phyloP scores from a whole-genome alignment of 2,888 invertebrate genomes.

The Perizoma affinitatum region DNA sequence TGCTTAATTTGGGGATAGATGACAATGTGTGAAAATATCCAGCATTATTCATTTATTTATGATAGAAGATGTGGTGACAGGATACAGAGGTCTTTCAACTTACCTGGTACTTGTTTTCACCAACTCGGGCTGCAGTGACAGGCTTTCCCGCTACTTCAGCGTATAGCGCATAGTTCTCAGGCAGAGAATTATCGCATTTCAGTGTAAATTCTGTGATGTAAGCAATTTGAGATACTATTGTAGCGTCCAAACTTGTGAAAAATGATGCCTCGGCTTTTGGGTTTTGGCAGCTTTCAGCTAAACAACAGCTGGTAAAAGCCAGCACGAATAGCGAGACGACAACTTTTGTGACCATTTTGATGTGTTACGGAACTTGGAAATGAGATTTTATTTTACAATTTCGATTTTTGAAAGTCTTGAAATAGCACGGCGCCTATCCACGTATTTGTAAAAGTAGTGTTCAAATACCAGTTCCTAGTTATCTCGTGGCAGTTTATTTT shows the following conservation, averaged over 20 bases:
- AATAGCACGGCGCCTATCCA: slow-evolving; percentile 27
- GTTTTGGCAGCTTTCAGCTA: slow-evolving; percentile 74
- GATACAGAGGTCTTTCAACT: slow-evolving; percentile 57
- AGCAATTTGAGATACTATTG: slow-evolving; percentile 94
- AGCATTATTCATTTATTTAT: too few relatives aligned
- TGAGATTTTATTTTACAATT: slow-evolving; percentile 45
- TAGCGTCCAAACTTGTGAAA: slow-evolving; percentile 96
- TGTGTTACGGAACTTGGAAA: slow-evolving; percentile 47
- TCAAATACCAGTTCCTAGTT: slow-evolving; percentile 3
- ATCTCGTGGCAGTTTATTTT: too few relatives aligned
- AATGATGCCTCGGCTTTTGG: slow-evolving; percentile 90
- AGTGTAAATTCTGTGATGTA: slow-evolving; percentile 95
- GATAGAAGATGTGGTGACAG: too few relatives aligned
- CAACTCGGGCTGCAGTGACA: slow-evolving; percentile 92
- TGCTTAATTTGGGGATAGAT: too few relatives aligned
- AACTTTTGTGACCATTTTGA: slow-evolving; percentile 77
- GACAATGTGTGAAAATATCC: too few relatives aligned
- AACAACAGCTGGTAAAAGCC: slow-evolving; percentile 52
- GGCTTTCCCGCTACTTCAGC: slow-evolving; percentile 95
- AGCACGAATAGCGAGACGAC: slow-evolving; percentile 58
- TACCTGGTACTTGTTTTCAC: slow-evolving; percentile 93
- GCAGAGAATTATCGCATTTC: slow-evolving; percentile 88
- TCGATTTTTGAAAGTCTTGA: slow-evolving; percentile 5
- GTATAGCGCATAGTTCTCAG: slow-evolving; percentile 89
- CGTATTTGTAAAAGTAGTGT: slow-evolving; percentile 30